Base-by-base conservation (phyloP, 2,888 invertebrate species). In the Caradrina kadenii region DNA sequence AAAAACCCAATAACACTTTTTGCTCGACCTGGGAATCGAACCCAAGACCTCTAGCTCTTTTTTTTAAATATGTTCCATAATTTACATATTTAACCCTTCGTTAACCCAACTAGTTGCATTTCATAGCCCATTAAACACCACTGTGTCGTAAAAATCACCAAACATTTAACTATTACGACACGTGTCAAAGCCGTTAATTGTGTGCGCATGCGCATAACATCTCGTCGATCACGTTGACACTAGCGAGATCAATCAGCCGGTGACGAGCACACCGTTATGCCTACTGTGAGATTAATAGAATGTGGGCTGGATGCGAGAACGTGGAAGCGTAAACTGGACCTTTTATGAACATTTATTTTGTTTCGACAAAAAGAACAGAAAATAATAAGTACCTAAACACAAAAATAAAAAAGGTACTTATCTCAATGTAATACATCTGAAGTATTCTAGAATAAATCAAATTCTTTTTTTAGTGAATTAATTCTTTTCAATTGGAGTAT, bases 261-360 rank as follows among this genome's bases (percentile, higher is more conserved):
- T 54, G 81, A 76, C 62, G 75, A 73, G 63, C 10, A 67, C 59
- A 70, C 67, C 76, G 81, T 70, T 80, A 78, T 80, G 53, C 52
- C 42, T 21, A 59, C 67, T 50, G 53, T 21, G 49, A 69, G 73
- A 68, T 73, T 81, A 81, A 76, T 77, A 60, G 61, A 52, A 62
- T 67, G 35, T 45, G 39, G 19, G 22, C 19, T 26, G 31, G 79
- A 65, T 52, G 19, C 15, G 8, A 62, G n/a, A 73, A 49, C 31
- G 8, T 62, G 54, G 61, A 73, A 45, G 22, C 19, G 50, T 19
- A n/a, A 4, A 0, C 3, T 53, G 4, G 22, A 31, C 6, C 4
- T 11, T n/a, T 8, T 26, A 10, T 21, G 15, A 6, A n/a, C 13
- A 22, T 50, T 39, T 8, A 22, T n/a, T 49, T n/a, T 15, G 3